Conservation (phyloP, 2,113 vertebrate species). For the Xerus inauris region DNA sequence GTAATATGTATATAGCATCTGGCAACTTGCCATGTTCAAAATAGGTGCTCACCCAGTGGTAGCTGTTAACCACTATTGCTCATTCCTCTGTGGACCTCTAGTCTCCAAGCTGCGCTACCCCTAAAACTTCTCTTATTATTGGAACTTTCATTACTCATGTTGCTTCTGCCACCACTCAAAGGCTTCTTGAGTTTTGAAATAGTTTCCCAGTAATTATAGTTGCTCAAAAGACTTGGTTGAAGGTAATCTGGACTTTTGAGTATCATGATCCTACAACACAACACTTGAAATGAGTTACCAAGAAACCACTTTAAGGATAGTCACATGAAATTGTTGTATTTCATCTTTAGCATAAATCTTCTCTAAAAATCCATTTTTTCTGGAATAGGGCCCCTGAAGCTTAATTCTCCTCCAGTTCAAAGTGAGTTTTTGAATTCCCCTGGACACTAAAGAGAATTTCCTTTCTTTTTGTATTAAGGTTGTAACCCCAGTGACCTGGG, state of each 20-base stretch:
- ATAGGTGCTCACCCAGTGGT: accelerated
- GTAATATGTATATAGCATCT: not conserved
- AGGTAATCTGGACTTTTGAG: not conserved
- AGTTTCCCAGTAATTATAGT: not conserved
- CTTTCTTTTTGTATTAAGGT: not conserved
- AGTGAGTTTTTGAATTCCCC: not conserved
- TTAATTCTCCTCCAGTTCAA: not conserved
- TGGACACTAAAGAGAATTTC: not conserved
- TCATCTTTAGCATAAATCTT: not conserved
- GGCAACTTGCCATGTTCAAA: not conserved
- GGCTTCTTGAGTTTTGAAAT: not conserved
- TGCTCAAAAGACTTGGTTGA: not conserved
- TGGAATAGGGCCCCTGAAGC: not conserved
- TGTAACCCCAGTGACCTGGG: not conserved
- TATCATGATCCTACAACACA: not conserved
- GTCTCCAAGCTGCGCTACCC: too few relatives aligned
- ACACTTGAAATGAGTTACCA: not conserved
- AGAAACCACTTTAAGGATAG: not conserved
- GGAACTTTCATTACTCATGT: too few relatives aligned
- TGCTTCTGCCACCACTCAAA: not conserved
- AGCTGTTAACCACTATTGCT: accelerated
- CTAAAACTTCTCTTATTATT: not conserved
- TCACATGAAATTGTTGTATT: not conserved
- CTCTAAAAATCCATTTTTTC: not conserved
- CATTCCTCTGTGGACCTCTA: not conserved